Base-by-base conservation (phyloP, 2,113 vertebrate genomes). In the Morone chrysops region DNA sequence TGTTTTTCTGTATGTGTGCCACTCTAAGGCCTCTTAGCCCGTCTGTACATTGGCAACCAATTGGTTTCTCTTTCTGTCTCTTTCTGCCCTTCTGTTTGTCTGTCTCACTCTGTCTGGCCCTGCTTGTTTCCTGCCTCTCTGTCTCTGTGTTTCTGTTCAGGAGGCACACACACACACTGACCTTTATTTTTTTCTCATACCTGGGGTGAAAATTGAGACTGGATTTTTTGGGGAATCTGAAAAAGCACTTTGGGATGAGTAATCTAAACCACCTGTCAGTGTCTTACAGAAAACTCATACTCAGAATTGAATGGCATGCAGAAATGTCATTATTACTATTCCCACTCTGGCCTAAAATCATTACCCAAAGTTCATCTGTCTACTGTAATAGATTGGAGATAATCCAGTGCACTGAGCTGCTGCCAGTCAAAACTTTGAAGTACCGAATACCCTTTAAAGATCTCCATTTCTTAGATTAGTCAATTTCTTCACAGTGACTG, bases 161-260 rank as follows among this genome's bases (percentile, higher is more conserved):
- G 36, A 25, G 4, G 50, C 40, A 8, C 5, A 16, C 31, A 16
- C 31, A 17, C 2, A 72, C 36, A 11, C 22, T 57, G 67, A 38
- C 57, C 57, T 48, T 25, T 1, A 14, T 50, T 10, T 65, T 65
- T 57, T n/a, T 1, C 50, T 50, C 18, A 20, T 31, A 31, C 12
- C 4, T 25, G 16, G 56, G 4, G 10, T 40, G 22, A 31, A 41
- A 59, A 41, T 41, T 8, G 10, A 66, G 59, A 31, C 41, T 43
- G 48, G 41, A 17, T 57, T 65, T 22, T 48, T 6, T 59, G 25
- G 8, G 75, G 6, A 59, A 67, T 54, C 36, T 71, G 43, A 72
- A 71, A 71, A 43, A 77, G 51, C n/a, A 16, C 67, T 72, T 72
- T 68, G 16, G 59, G 74, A 57, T 11, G 75, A 74, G 43, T n/a